Conservation (phyloP, 2,113 vertebrate genomes). For the Platysternon megacephalum region DNA sequence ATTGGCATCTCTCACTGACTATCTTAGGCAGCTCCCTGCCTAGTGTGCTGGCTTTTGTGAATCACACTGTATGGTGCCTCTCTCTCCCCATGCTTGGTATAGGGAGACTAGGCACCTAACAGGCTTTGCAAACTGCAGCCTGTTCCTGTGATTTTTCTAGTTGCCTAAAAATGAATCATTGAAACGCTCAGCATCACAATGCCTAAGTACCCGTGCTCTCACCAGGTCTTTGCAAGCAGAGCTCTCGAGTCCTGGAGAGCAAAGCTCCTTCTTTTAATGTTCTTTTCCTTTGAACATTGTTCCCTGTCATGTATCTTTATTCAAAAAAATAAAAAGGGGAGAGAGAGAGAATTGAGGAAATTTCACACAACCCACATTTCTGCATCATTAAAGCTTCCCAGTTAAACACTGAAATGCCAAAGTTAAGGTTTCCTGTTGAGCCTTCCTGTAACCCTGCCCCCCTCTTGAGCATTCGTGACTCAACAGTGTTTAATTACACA, state of each 20-base stretch:
- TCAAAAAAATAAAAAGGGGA: neutral
- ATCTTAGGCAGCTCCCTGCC: neutral
- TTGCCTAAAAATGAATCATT: neutral
- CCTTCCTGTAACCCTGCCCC: neutral
- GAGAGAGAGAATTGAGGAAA: neutral
- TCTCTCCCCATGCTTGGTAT: neutral
- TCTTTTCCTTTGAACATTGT: neutral
- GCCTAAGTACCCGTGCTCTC: neutral
- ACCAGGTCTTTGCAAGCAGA: neutral
- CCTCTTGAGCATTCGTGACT: rapidly evolving
- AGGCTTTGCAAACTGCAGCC: neutral
- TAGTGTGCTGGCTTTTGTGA: neutral
- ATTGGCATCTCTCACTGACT: neutral
- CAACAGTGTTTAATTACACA: no score
- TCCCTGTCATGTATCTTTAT: neutral
- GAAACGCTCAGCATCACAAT: neutral
- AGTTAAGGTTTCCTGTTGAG: neutral
- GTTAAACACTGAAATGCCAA: neutral
- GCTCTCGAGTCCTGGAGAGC: neutral
- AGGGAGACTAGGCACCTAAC: neutral
- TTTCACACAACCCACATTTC: neutral
- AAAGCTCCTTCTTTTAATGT: neutral
- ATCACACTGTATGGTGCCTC: neutral
- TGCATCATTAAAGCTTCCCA: neutral
- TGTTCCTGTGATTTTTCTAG: neutral